Conservation (phyloP, 2,113 vertebrate species). For the Zeus faber region DNA sequence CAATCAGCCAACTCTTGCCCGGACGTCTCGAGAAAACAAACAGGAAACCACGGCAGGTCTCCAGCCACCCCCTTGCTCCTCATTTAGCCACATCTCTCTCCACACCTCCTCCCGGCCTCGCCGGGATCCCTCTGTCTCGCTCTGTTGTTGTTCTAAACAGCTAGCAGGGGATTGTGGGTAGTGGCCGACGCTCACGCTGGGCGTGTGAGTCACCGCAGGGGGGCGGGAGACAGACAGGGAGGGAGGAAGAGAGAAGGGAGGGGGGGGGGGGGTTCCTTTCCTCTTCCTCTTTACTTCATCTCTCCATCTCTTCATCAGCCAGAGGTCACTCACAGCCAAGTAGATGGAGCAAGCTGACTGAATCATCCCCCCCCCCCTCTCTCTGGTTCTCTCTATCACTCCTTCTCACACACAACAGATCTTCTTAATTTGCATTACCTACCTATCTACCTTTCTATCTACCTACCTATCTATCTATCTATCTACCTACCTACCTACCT, state of each 20-base stretch:
- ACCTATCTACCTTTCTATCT: too few relatives aligned
- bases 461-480: too few relatives aligned
- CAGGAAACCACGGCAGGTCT: conserved; percentile 15
- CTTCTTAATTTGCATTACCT: too few relatives aligned
- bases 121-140: conserved; percentile 61
- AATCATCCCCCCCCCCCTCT: too few relatives aligned
- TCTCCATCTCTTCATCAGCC: conserved; percentile 6
- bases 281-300: conserved; percentile 1
- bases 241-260: background rate
- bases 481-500: too few relatives aligned
- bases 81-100: too few relatives aligned
- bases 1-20: too few relatives aligned
- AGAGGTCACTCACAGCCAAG: conserved; percentile 20
- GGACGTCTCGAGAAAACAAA: background rate
- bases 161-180: conserved; percentile 72
- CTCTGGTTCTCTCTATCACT: too few relatives aligned
- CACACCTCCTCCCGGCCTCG: conserved; percentile 38
- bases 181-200: conserved; percentile 56
- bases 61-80: conserved; percentile 28
- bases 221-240: conserved; percentile 3
- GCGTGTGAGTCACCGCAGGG: conserved; percentile 54
- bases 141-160: conserved; percentile 70
- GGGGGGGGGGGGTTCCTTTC: conserved; percentile 7
- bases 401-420: too few relatives aligned
- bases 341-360: too few relatives aligned